Evolutionary conservation across 2,888 invertebrate species (phyloP).

Genomic region (Ectropis crepuscularia): DNA sequence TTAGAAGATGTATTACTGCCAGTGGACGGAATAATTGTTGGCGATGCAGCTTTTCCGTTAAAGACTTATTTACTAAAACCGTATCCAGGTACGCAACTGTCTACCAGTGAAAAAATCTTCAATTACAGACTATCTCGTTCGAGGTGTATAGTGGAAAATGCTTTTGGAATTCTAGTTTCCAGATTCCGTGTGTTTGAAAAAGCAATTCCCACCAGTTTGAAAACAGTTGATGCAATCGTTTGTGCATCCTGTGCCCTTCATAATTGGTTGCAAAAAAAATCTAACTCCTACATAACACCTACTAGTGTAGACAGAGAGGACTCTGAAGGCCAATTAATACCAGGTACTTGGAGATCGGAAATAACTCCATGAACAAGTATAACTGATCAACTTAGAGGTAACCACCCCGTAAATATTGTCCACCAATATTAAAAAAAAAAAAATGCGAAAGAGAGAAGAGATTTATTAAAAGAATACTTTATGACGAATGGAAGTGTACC

Average conservation of each 20-base stretch:
- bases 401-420: too few relatives aligned
- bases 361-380: conserved; percentile 24
- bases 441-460: conserved; percentile 29
- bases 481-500: too few relatives aligned
- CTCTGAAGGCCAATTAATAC: conserved; percentile 25
- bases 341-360: conserved; percentile 32
- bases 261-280: conserved; percentile 35
- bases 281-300: conserved; percentile 29
- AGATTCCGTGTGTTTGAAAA: conserved; percentile 35
- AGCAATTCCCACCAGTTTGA: conserved; percentile 28
- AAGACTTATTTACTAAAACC: neutral
- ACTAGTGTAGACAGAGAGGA: conserved; percentile 33
- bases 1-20: neutral
- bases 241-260: conserved; percentile 33
- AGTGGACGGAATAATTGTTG: conserved; percentile 4
- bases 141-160: conserved; percentile 11
- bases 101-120: conserved; percentile 10
- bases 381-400: conserved; percentile 16
- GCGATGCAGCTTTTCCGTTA: neutral
- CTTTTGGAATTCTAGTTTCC: conserved; percentile 25
- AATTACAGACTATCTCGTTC: conserved; percentile 15
- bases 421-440: too few relatives aligned
- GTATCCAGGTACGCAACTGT: conserved; percentile 11
- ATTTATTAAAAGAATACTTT: too few relatives aligned
- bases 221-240: conserved; percentile 28